These are phyloP conservation scores for Echiichthys vipera DNA, from an alignment of 2,797 vertebrate species.

Conservation along the genomic window DNA sequence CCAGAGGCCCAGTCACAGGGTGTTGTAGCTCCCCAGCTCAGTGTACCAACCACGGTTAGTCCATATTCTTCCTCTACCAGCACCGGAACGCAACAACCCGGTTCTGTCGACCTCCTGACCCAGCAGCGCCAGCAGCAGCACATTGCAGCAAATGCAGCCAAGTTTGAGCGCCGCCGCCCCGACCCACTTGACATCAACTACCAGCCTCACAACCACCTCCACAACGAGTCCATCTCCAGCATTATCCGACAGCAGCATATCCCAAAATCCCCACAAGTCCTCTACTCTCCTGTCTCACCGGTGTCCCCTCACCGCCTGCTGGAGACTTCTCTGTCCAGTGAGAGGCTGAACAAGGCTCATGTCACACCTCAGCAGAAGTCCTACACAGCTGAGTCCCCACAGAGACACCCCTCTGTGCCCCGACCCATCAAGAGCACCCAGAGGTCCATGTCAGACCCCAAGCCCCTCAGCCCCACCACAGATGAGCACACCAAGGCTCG, in stretches of 20 bases:
- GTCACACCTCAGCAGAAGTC: slow-evolving; percentile 97
- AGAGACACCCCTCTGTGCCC: slow-evolving; percentile 93
- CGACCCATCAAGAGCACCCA: slow-evolving; percentile 97
- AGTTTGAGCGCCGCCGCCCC: slow-evolving; percentile 94
- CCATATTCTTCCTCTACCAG: slow-evolving; percentile 88
- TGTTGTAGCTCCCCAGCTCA: slow-evolving; percentile 91
- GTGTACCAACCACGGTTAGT: slow-evolving; percentile 91
- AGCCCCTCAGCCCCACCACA: slow-evolving; percentile 95
- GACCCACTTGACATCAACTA: slow-evolving; percentile 98
- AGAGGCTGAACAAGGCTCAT: slow-evolving; percentile 97
- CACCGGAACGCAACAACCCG: slow-evolving; percentile 87
- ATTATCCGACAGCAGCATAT: slow-evolving; percentile 91
- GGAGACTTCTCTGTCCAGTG: slow-evolving; percentile 94
- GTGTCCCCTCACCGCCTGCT: slow-evolving; percentile 95
- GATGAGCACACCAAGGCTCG: slow-evolving; percentile 95
- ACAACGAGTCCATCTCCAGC: slow-evolving; percentile 93
- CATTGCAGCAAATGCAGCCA: slow-evolving; percentile 83
- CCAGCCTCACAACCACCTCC: slow-evolving; percentile 92
- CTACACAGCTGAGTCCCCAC: slow-evolving; percentile 90
- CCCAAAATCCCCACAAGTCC: slow-evolving; percentile 96
- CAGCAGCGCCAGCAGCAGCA: slow-evolving; percentile 86
- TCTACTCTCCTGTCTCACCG: slow-evolving; percentile 97
- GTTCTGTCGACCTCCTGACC: slow-evolving; percentile 85
- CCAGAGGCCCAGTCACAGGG: slow-evolving; percentile 91
- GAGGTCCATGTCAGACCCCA: slow-evolving; percentile 97